Evolutionary conservation across 2,797 vertebrate species (phyloP), one percentile per base, ranked within the genome.

Genomic region (Enteromius anoplus): DNA sequence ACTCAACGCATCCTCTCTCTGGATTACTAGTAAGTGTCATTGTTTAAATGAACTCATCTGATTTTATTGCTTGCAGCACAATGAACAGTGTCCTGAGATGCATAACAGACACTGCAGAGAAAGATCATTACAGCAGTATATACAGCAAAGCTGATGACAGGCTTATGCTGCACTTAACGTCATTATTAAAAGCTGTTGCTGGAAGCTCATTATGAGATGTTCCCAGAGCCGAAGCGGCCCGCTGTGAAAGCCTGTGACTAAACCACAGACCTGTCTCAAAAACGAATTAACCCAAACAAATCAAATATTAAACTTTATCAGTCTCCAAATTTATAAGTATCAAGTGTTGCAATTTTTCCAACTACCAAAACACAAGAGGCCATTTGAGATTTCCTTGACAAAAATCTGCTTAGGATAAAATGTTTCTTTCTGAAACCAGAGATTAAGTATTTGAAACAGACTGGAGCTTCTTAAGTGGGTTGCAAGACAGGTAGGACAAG

Each of bases 61-160:
- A 47, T 47, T 84, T 53, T 45, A 75, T 37, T 0, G n/a, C 75
- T 53, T 40, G 26, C 45, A 19, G 60, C 75, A 68, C 60, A 47
- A 64, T 55, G 45, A 34, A 45, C n/a, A 19, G 32, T 78, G 68
- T 51, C 82, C 84, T 47, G 70, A 75, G 72, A 81, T 69, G 3
- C 68, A 71, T 82, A 84, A 86, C 62, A 70, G 53, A 84, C 78
- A 69, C 73, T 40, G 49, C 60, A 34, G 66, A 6, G 5, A 77
- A 77, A 62, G 79, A 84, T 84, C 78, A 82, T 58, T 64, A 85
- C 77, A 75, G 66, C 55, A 70, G 79, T 70, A 60, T 78, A 70
- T 34, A 69, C 70, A 62, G 21, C 32, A 68, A 76, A 75, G 79
- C 73, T 70, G 49, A 75, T 78, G 60, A 14, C 75, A 68, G 37